Evolutionary conservation across 2,113 vertebrate species (phyloP).

Genomic region (Miniopterus natalensis): DNA sequence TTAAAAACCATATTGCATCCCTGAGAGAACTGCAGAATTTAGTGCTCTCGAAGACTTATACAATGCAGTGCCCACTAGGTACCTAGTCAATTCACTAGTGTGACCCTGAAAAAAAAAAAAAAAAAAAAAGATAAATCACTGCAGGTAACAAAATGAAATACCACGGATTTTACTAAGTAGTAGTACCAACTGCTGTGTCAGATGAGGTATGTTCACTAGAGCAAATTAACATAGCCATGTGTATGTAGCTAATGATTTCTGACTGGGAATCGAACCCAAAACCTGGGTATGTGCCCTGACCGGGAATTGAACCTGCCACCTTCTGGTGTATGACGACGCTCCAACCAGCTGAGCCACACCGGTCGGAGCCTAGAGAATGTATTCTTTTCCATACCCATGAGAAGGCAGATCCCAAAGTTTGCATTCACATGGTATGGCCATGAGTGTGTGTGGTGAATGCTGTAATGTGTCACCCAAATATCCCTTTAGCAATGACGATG

Average conservation of each 20-base stretch:
- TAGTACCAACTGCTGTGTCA: not conserved
- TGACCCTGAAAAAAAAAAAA: not conserved
- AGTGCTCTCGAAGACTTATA: not conserved
- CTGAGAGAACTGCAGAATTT: not conserved
- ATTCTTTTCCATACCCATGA: not conserved
- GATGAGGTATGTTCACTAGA: not conserved
- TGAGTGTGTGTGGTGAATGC: not conserved
- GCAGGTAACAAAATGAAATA: conserved; percentile 15
- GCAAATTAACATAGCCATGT: not conserved
- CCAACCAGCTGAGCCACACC: too few relatives aligned
- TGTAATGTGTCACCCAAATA: not conserved
- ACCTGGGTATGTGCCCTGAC: too few relatives aligned
- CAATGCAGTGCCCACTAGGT: not conserved
- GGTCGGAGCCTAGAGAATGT: not conserved
- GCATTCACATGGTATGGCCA: not conserved
- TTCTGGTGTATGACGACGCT: too few relatives aligned
- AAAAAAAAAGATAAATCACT: not conserved
- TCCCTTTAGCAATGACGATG: not conserved
- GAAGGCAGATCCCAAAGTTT: conserved; percentile 35
- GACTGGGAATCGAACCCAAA: too few relatives aligned
- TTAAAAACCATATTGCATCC: not conserved
- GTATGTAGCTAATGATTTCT: not conserved
- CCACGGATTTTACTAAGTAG: not conserved
- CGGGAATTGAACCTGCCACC: too few relatives aligned
- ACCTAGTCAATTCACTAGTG: conserved; percentile 8